phyloP scores from a whole-genome alignment of 2,888 invertebrate species.

The Conus canariensis region DNA sequence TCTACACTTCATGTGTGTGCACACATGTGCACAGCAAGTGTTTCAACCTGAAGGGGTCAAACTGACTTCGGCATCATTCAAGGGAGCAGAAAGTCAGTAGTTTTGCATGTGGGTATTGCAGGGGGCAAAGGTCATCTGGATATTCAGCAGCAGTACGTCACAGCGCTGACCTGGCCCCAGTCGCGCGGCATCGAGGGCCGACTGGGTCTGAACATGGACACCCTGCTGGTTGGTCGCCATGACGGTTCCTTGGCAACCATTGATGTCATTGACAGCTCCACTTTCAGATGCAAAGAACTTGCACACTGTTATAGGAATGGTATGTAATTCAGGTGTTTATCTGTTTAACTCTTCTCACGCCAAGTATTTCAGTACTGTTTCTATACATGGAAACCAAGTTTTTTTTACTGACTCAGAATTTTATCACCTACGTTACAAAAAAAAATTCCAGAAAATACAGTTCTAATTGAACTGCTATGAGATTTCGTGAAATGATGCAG shows the following conservation, averaged over 20 bases:
- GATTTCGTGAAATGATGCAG: too few relatives aligned
- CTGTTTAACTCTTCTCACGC: background rate
- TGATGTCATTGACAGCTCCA: slow-evolving; percentile 70
- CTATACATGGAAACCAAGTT: too few relatives aligned
- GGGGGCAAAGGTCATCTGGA: slow-evolving; percentile 80
- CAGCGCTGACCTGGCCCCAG: slow-evolving; percentile 81
- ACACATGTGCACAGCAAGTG: too few relatives aligned
- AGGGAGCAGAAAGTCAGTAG: too few relatives aligned
- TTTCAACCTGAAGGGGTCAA: too few relatives aligned
- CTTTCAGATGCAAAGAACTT: slow-evolving; percentile 70
- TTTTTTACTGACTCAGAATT: too few relatives aligned
- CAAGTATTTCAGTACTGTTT: too few relatives aligned
- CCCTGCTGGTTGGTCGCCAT: slow-evolving; percentile 81
- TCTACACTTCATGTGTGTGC: too few relatives aligned
- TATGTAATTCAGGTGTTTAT: slow-evolving; percentile 53
- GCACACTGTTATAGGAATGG: slow-evolving; percentile 71
- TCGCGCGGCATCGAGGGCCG: slow-evolving; percentile 72
- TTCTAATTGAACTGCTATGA: too few relatives aligned
- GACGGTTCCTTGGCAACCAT: slow-evolving; percentile 80
- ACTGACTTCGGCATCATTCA: too few relatives aligned
- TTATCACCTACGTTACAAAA: too few relatives aligned
- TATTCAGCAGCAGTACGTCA: slow-evolving; percentile 73
- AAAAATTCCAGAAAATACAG: too few relatives aligned
- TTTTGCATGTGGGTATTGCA: slow-evolving; percentile 59
- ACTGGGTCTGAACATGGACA: slow-evolving; percentile 74